Conservation (phyloP, 2,888 invertebrate species). For the Creontiades dilutus region DNA sequence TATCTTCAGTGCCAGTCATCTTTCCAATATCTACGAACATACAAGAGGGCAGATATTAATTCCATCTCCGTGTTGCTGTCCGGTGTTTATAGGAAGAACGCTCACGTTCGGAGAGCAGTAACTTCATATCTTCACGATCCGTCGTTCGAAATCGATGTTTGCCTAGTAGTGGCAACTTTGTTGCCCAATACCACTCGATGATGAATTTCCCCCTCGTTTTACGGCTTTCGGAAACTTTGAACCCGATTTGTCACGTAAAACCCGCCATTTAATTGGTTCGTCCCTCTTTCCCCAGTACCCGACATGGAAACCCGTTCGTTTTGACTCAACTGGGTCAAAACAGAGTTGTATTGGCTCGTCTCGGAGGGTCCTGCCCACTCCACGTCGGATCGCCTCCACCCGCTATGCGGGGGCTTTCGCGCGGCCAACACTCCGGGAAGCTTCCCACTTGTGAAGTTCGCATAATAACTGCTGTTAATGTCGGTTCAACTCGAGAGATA, state of each 20-base stretch:
- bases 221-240: neutral
- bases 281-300: no score
- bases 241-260: conserved; percentile 24
- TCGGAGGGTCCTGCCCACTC: neutral
- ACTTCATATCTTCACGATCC: neutral
- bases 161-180: conserved; percentile 1
- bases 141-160: conserved; percentile 2
- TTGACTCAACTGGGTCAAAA: conserved; percentile 31
- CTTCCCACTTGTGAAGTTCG: conserved; percentile 15
- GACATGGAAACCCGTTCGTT: neutral
- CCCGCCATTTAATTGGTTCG: neutral
- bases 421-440: neutral
- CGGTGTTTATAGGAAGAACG: neutral
- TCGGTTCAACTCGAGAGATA: neutral
- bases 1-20: no score
- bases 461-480: conserved; percentile 35
- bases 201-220: conserved; percentile 18
- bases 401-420: neutral
- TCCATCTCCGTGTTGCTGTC: neutral
- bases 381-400: neutral
- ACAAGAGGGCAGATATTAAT: neutral
- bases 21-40: neutral
- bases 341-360: neutral
- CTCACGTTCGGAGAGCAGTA: neutral
- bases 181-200: neutral